phyloP scores from a whole-genome alignment of 2,888 invertebrate species.

The Hoplodrina ambigua region DNA sequence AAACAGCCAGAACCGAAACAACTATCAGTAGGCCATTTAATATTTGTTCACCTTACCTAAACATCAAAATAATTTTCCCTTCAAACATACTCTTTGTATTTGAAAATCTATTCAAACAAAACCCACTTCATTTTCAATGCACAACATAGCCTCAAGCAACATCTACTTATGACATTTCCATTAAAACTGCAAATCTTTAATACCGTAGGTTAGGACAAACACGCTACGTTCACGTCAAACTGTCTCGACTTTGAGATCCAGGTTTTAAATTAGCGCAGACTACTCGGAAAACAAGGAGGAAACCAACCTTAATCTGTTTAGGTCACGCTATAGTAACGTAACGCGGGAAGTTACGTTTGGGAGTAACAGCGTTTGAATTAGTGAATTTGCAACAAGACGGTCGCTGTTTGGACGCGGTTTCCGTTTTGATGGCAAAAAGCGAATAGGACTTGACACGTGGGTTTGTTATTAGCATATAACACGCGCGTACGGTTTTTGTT shows the following conservation, averaged over 20 bases:
- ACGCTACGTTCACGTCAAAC: constrained; percentile 84
- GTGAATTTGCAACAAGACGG: constrained; percentile 38
- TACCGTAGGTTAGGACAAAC: constrained; percentile 73
- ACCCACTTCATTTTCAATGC: constrained; percentile 38
- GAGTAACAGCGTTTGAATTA: constrained; percentile 36
- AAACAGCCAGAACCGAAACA: too few species aligned
- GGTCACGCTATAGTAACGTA: constrained; percentile 76
- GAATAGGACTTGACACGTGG: constrained; percentile 45
- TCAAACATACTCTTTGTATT: constrained; percentile 2
- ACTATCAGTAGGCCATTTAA: too few species aligned
- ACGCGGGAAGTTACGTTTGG: constrained; percentile 62
- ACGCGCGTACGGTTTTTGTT: constrained; percentile 42
- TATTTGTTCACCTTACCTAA: neutral
- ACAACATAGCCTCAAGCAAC: constrained; percentile 39
- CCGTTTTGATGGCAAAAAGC: constrained; percentile 48
- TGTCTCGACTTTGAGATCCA: constrained; percentile 82
- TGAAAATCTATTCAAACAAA: constrained; percentile 32
- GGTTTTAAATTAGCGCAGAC: constrained; percentile 85
- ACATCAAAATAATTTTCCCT: neutral
- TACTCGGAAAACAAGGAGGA: constrained; percentile 76
- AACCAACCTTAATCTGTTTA: constrained; percentile 75
- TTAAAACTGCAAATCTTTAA: constrained; percentile 61
- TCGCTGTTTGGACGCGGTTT: constrained; percentile 40
- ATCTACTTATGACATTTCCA: constrained; percentile 63
- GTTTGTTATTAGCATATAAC: constrained; percentile 52